Evolutionary conservation across 2,888 invertebrate species (phyloP).

Genomic region (Ernsta delagoae): DNA sequence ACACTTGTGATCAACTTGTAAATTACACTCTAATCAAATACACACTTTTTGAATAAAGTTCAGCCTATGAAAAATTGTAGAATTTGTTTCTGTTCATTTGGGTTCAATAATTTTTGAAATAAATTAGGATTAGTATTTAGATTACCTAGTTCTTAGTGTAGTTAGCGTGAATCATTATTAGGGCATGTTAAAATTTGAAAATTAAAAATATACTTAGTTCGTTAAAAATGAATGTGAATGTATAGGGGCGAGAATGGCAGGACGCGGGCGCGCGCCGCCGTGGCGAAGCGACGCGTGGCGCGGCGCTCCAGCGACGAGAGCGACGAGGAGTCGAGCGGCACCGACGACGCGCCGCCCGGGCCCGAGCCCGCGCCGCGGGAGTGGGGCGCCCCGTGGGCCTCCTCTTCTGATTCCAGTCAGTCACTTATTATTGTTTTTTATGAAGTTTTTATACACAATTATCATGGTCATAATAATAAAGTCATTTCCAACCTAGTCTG

Average conservation of each 20-base stretch:
- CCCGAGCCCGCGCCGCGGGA: constrained; percentile 79
- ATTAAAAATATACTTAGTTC: neutral
- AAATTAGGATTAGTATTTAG: no score
- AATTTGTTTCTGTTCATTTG: neutral
- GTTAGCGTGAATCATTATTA: no score
- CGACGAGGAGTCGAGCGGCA: constrained; percentile 78
- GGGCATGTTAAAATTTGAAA: neutral
- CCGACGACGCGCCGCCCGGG: constrained; percentile 77
- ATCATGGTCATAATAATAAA: no score
- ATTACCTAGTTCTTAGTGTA: no score
- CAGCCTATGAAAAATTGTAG: neutral
- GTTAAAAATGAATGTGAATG: neutral
- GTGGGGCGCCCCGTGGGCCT: constrained; percentile 78
- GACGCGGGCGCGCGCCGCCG: constrained; percentile 64
- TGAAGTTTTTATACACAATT: no score
- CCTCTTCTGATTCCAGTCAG: constrained; percentile 75
- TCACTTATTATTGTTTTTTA: constrained; percentile 33
- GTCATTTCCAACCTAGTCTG: no score
- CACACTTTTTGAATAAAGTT: constrained; percentile 7
- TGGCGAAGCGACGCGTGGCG: constrained; percentile 69
- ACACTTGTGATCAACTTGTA: constrained; percentile 26
- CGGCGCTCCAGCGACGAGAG: constrained; percentile 78
- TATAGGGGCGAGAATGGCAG: constrained; percentile 63
- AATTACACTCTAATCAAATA: constrained; percentile 27
- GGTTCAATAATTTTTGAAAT: neutral